Percentiles rank a stretch among this genome's conserved stretches.
These are phyloP conservation scores for Trigoniulus corallinus DNA, from an alignment of 1,140 invertebrate species.

Conservation along the genomic window DNA sequence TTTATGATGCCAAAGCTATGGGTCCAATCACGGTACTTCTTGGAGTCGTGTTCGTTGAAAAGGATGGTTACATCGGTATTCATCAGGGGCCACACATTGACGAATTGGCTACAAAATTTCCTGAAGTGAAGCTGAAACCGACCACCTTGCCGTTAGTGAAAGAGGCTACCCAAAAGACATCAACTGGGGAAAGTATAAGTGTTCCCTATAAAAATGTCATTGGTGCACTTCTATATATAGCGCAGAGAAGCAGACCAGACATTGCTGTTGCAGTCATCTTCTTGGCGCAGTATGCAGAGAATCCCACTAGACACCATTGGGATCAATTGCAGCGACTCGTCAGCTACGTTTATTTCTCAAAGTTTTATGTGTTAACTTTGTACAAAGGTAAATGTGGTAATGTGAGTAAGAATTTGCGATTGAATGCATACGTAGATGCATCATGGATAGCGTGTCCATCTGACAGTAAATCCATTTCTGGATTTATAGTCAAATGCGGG, in stretches of 20 bases:
- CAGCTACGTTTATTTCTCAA: neutral
- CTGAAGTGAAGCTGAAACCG: too few species aligned
- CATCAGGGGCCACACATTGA: too few species aligned
- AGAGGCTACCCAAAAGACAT: too few species aligned
- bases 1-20: too few species aligned
- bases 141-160: too few species aligned
- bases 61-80: too few species aligned
- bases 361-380: neutral
- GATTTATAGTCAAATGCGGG: conserved; percentile 8
- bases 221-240: neutral
- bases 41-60: too few species aligned
- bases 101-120: too few species aligned
- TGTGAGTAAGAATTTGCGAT: too few species aligned
- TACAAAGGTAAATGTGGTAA: neutral
- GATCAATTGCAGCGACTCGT: neutral
- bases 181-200: too few species aligned
- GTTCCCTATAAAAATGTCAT: neutral
- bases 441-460: conserved; percentile 20
- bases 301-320: neutral
- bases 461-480: conserved; percentile 11
- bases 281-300: neutral
- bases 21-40: too few species aligned
- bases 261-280: neutral
- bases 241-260: neutral
- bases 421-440: conserved; percentile 20